Evolutionary conservation across 2,888 invertebrate genomes (phyloP).

Genomic region (Antheraea yamamai): DNA sequence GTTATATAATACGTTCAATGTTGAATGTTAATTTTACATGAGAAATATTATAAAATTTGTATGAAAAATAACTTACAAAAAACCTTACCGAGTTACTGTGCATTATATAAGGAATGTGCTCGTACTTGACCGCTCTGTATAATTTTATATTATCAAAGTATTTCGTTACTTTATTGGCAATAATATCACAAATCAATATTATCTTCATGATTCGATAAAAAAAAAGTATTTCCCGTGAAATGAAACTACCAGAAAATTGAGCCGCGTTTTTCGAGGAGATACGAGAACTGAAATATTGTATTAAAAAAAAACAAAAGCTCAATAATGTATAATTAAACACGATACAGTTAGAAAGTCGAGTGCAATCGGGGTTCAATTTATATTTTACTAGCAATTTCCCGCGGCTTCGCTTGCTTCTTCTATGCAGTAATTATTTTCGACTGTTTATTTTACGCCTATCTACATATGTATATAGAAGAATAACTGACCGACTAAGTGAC

Average conservation of each 20-base stretch:
- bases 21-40: constrained; percentile 55
- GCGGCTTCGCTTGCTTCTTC: too few relatives aligned
- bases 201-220: constrained; percentile 31
- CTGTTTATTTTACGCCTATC: too few relatives aligned
- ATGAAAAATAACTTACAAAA: constrained; percentile 67
- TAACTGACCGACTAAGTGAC: too few relatives aligned
- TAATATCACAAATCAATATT: constrained; percentile 75
- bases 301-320: too few relatives aligned
- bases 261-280: constrained; percentile 24
- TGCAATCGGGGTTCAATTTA: too few relatives aligned
- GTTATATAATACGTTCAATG: constrained; percentile 39
- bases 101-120: constrained; percentile 66
- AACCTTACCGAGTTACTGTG: constrained; percentile 59
- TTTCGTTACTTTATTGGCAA: constrained; percentile 65
- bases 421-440: too few relatives aligned
- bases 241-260: constrained; percentile 28
- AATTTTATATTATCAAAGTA: constrained; percentile 2
- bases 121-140: constrained; percentile 28
- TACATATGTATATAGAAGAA: too few relatives aligned
- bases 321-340: too few relatives aligned
- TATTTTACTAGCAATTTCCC: too few relatives aligned
- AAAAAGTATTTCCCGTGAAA: constrained; percentile 23
- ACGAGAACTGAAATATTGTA: neutral
- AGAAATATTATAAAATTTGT: constrained; percentile 65
- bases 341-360: too few relatives aligned